A percentile compares a stretch with the other conserved stretches of the same genome.
These are phyloP conservation scores for Syrphus vitripennis DNA, from an alignment of 2,888 invertebrate genomes.

Conservation along the genomic window DNA sequence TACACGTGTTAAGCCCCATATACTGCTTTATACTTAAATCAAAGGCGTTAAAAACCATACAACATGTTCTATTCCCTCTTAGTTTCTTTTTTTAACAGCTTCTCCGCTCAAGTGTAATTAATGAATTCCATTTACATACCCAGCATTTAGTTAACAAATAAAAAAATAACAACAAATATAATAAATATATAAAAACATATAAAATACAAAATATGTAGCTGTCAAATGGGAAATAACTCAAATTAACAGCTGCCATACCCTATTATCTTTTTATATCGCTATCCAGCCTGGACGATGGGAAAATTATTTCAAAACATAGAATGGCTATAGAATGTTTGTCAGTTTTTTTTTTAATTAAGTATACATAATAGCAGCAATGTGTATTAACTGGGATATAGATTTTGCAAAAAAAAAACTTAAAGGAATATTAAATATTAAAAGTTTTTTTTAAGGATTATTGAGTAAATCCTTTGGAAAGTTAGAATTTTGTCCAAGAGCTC, in stretches of 20 bases:
- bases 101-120: background rate
- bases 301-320: background rate
- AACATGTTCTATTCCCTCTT: background rate
- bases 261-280: background rate
- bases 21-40: background rate
- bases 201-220: background rate
- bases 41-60: background rate
- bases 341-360: no score
- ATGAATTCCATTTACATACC: background rate
- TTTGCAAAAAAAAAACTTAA: no score
- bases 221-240: background rate
- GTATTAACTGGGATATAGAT: no score
- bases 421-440: no score
- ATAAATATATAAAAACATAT: background rate
- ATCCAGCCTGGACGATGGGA: background rate
- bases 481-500: no score
- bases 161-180: background rate
- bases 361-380: no score
- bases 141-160: no score
- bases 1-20: background rate
- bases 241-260: slow-evolving; percentile 6
- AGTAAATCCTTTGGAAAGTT: no score
- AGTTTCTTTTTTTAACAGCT: background rate
- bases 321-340: background rate
- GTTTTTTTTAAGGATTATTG: no score